These are phyloP conservation scores for Prionailurus bengalensis DNA, from an alignment of 2,113 vertebrate genomes.

Conservation along the genomic window DNA sequence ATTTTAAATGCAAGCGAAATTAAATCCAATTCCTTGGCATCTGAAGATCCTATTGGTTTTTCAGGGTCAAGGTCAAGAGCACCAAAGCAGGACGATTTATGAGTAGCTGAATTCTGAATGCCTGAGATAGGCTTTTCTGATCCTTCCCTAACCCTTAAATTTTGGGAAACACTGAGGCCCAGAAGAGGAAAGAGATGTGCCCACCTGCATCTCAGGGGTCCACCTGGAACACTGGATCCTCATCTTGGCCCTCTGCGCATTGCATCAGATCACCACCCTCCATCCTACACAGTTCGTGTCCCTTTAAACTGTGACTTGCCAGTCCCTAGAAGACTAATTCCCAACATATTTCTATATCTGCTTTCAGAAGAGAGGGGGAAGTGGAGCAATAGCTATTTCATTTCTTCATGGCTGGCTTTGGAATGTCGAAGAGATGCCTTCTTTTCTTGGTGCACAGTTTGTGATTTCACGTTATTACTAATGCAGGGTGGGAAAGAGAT, in stretches of 20 bases:
- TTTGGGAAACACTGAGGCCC: neutral
- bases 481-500: neutral
- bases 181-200: neutral
- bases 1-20: neutral
- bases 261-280: neutral
- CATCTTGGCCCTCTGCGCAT: neutral
- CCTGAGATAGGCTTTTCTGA: neutral
- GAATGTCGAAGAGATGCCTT: neutral
- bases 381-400: neutral
- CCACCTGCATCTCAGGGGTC: neutral
- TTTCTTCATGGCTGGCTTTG: neutral
- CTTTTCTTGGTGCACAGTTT: neutral
- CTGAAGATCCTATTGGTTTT: neutral
- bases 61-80: neutral
- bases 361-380: slow-evolving; percentile 37
- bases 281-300: neutral
- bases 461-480: neutral
- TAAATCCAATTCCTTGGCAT: neutral
- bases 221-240: neutral
- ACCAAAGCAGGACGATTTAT: neutral
- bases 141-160: neutral
- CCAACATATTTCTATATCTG: neutral
- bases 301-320: neutral
- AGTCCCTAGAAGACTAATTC: neutral
- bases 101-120: neutral